Conservation (phyloP, 2,113 vertebrate genomes). For the Papio anubis region DNA sequence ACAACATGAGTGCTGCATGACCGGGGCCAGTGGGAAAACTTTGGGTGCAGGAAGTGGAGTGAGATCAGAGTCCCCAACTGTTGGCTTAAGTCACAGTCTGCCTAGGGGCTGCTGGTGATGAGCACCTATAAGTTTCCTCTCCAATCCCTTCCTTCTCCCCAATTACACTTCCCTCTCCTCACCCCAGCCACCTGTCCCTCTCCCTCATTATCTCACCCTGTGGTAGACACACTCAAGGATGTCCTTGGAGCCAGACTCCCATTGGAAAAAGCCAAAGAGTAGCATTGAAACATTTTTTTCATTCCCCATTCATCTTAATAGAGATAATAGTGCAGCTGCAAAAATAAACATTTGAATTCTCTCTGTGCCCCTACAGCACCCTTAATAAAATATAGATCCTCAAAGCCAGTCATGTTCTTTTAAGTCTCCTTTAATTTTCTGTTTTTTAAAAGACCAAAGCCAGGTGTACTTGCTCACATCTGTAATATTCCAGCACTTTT, state of each 20-base stretch:
- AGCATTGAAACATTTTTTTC: conserved; percentile 55
- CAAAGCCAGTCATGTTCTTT: conserved; percentile 51
- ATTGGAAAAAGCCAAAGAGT: conserved; percentile 24
- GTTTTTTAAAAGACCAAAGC: background rate
- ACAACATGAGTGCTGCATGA: background rate
- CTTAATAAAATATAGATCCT: conserved; percentile 17
- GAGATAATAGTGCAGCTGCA: conserved; percentile 45
- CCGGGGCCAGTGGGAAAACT: background rate
- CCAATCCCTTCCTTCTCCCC: background rate
- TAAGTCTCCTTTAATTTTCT: conserved; percentile 51
- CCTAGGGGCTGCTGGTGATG: background rate
- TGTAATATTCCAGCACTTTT: too few relatives aligned
- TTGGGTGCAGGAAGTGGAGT: background rate
- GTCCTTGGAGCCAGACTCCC: background rate
- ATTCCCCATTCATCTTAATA: conserved; percentile 47
- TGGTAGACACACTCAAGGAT: background rate
- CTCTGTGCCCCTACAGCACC: background rate
- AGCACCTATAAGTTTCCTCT: too few relatives aligned
- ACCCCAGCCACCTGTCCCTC: background rate
- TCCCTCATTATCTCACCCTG: conserved; percentile 14
- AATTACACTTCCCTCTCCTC: too few relatives aligned
- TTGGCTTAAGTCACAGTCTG: background rate
- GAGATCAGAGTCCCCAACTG: background rate
- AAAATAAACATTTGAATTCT: conserved; percentile 29
- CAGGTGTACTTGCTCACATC: too few relatives aligned